Percentiles rank a stretch among this genome's conserved stretches.
These are phyloP conservation scores for Oryzias dopingdopingensis DNA, from an alignment of 2,797 vertebrate genomes.

Conservation along the genomic window DNA sequence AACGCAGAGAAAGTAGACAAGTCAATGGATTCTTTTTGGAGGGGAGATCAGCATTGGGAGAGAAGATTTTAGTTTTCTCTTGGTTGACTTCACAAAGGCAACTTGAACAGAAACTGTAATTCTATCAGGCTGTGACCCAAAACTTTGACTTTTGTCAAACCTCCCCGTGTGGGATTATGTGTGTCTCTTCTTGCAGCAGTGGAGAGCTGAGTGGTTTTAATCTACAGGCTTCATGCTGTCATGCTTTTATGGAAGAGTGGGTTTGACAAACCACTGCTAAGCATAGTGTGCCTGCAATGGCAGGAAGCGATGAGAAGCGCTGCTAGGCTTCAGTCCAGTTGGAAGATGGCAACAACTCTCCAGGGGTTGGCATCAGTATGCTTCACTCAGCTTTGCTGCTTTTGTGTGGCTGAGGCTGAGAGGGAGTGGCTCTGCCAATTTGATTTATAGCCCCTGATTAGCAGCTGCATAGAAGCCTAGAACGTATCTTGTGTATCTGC, in stretches of 20 bases:
- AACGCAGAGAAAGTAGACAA: not conserved
- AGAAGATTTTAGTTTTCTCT: slow-evolving; percentile 1
- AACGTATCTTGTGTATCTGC: slow-evolving; percentile 39
- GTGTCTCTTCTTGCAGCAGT: slow-evolving; percentile 54
- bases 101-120: slow-evolving; percentile 50
- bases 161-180: slow-evolving; percentile 55
- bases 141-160: slow-evolving; percentile 69
- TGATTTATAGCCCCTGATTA: slow-evolving; percentile 63
- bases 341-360: slow-evolving; percentile 45
- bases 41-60: too few species aligned
- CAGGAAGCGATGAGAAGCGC: slow-evolving; percentile 50
- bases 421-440: slow-evolving; percentile 49
- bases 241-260: slow-evolving; percentile 53
- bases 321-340: slow-evolving; percentile 65
- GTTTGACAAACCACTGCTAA: slow-evolving; percentile 66
- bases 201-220: slow-evolving; percentile 59
- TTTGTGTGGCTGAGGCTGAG: slow-evolving; percentile 41
- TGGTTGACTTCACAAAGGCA: not conserved
- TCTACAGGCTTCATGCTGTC: slow-evolving; percentile 60
- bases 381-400: slow-evolving; percentile 41
- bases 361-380: slow-evolving; percentile 55
- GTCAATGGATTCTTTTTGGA: too few species aligned
- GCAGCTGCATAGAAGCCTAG: slow-evolving; percentile 52
- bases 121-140: slow-evolving; percentile 56
- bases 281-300: slow-evolving; percentile 41